Evolutionary conservation across 2,113 vertebrate species (phyloP), one percentile per base, ranked within the genome.

Genomic region (Epinephelus fuscoguttatus): DNA sequence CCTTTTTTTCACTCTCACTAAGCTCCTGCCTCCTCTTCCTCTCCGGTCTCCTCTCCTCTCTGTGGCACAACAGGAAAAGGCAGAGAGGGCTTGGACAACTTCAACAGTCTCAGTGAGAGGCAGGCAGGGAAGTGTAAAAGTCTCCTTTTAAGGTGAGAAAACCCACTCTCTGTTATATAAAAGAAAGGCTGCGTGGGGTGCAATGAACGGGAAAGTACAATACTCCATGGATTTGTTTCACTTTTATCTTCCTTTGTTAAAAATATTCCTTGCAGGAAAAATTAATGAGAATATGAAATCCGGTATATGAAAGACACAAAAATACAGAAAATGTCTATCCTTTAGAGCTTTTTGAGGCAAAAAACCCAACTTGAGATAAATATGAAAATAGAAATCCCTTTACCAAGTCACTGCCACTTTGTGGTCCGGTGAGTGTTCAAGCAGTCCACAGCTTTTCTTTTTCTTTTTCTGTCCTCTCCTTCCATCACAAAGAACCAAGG

Each of bases 91-190:
- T 84, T 83, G 75, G 87, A 90, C 80, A 84, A 91, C 89, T 94
- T 87, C 67, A 70, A 68, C 84, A 72, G 88, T 72, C 87, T 86
- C 42, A 61, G 83, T 70, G 81, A 91, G 83, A 85, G 80, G 91
- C 90, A 93, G 89, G 83, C 90, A 90, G 86, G 87, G 82, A 89
- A 82, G 92, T 87, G 91, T 82, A 83, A 92, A 92, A 92, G 89
- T 90, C 93, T 96, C 95, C 95, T 96, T 96, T 96, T 95, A 96
- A 94, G 95, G 94, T 95, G 94, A 93, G 94, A 95, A 92, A 92
- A 88, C 90, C 91, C 93, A 92, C 91, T 90, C 88, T 60, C 78
- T 49, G 84, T 92, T 93, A 90, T 88, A 93, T 93, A 89, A 95
- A 94, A 93, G 88, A 84, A 87, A 75, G 62, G 75, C 87, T 90